These are phyloP conservation scores for Phasianus colchicus DNA, from an alignment of 2,113 vertebrate genomes.

Conservation along the genomic window DNA sequence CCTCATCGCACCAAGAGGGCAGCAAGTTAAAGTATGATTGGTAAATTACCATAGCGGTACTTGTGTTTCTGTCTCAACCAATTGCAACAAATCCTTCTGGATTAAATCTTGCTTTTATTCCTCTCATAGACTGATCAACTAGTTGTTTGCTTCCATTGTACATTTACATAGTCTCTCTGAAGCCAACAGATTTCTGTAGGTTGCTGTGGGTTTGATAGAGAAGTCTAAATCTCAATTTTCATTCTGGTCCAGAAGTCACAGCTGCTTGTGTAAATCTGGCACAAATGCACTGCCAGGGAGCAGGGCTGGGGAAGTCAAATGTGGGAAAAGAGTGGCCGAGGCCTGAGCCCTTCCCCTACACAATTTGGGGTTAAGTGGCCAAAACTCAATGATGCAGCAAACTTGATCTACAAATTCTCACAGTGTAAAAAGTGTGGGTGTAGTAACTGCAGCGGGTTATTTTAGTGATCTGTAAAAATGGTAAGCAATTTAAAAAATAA, in stretches of 20 bases:
- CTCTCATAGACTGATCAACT: background rate
- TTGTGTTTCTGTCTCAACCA: background rate
- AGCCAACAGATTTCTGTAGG: background rate
- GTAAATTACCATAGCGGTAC: rapidly evolving
- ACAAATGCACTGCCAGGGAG: background rate
- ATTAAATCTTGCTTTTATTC: background rate
- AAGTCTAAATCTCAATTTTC: background rate
- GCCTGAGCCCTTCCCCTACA: background rate
- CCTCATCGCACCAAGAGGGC: background rate
- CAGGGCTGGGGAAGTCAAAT: background rate
- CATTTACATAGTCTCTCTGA: background rate
- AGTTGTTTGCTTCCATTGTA: background rate
- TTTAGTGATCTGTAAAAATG: background rate
- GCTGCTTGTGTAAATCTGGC: background rate
- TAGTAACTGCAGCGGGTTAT: background rate
- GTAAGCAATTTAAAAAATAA: background rate
- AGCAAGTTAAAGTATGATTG: background rate
- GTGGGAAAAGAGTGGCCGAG: background rate
- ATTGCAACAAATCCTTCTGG: background rate
- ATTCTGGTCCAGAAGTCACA: background rate
- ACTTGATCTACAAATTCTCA: background rate
- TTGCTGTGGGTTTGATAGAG: rapidly evolving
- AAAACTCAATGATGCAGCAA: background rate
- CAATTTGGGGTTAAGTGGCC: background rate
- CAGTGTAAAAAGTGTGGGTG: background rate